Evolutionary conservation across 2,888 invertebrate species (phyloP).

Genomic region (Meiosimyza platycephala): DNA sequence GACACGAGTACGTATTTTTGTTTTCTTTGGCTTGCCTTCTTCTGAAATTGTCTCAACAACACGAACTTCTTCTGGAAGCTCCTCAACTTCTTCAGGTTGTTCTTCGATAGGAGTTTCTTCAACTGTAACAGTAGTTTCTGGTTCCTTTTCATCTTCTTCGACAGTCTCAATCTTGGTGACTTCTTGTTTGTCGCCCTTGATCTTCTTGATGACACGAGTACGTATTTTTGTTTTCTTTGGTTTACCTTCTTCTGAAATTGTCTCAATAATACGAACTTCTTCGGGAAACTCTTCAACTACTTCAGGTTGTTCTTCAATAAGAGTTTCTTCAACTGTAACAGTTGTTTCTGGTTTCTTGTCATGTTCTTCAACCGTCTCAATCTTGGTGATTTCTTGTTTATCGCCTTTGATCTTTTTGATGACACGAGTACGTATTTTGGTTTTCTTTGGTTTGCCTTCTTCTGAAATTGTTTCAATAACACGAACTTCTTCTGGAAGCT

Average conservation of each 20-base stretch:
- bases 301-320: slow-evolving; percentile 2
- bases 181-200: slow-evolving; percentile 15
- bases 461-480: slow-evolving; percentile 11
- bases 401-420: slow-evolving; percentile 9
- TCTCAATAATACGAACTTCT: slow-evolving; percentile 16
- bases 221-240: slow-evolving; percentile 2
- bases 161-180: slow-evolving; percentile 15
- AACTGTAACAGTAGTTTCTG: slow-evolving; percentile 18
- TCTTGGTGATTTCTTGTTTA: slow-evolving; percentile 21
- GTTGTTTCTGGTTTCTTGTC: slow-evolving; percentile 17
- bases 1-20: not conserved
- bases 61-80: slow-evolving; percentile 17
- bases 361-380: slow-evolving; percentile 18
- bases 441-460: slow-evolving; percentile 12
- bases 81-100: not conserved
- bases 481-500: too few species aligned
- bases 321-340: slow-evolving; percentile 14
- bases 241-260: slow-evolving; percentile 16
- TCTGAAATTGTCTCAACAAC: slow-evolving; percentile 13
- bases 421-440: not conserved
- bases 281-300: not conserved
- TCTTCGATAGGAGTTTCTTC: slow-evolving; percentile 6
- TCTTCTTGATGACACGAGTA: slow-evolving; percentile 9
- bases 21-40: slow-evolving; percentile 10
- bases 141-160: slow-evolving; percentile 15